Percentiles rank a stretch among this genome's conserved stretches.
Evolutionary conservation across 2,888 invertebrate genomes (phyloP).

Genomic region (Erebia epiphron): DNA sequence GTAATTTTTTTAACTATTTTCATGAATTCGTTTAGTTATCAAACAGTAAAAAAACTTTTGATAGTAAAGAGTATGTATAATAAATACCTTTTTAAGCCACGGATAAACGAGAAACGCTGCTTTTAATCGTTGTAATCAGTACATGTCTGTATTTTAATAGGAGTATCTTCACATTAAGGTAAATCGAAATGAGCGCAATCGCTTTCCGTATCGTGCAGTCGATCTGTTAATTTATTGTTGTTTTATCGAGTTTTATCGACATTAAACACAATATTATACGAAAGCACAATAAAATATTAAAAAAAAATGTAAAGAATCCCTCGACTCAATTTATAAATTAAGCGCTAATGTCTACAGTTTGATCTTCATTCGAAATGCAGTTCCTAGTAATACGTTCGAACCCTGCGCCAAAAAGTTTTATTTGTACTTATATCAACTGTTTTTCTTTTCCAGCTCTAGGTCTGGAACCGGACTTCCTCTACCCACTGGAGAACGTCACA

Average conservation of each 20-base stretch:
- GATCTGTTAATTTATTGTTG: constrained; percentile 46
- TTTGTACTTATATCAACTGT: constrained; percentile 33
- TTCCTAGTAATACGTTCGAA: no score
- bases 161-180: constrained; percentile 48
- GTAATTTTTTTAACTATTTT: no score
- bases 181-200: constrained; percentile 47
- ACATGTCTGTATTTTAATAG: constrained; percentile 46
- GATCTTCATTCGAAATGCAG: no score
- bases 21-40: no score
- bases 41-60: no score
- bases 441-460: constrained; percentile 85
- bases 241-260: constrained; percentile 31
- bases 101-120: constrained; percentile 37
- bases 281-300: not conserved
- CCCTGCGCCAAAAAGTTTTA: no score
- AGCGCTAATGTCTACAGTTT: no score
- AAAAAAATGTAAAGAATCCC: not conserved
- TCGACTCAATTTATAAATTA: no score
- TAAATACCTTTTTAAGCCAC: constrained; percentile 12
- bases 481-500: constrained; percentile 91
- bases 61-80: not conserved
- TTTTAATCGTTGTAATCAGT: constrained; percentile 46
- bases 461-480: constrained; percentile 91
- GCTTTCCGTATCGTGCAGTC: constrained; percentile 43
- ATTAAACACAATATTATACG: constrained; percentile 2